Conservation (phyloP, 2,797 vertebrate genomes). For the Neopelma chrysocephalum region DNA sequence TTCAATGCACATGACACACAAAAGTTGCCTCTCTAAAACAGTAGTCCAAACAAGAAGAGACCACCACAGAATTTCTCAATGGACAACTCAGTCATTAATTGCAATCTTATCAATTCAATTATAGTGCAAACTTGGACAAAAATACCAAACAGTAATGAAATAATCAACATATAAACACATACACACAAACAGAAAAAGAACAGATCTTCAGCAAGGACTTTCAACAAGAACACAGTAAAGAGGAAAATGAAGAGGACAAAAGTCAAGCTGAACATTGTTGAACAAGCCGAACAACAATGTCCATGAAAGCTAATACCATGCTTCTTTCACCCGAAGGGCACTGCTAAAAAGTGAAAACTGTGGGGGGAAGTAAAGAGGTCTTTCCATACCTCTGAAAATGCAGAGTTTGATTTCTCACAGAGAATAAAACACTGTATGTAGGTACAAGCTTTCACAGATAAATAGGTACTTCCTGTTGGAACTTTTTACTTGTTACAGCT, state of each 20-base stretch:
- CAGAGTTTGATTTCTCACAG: not conserved
- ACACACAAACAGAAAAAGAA: not conserved
- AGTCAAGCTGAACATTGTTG: not conserved
- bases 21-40: conserved; percentile 15
- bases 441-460: not conserved
- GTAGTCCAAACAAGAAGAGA: conserved; percentile 29
- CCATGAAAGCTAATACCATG: not conserved
- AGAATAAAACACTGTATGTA: not conserved
- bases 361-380: not conserved
- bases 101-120: not conserved
- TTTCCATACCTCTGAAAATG: not conserved
- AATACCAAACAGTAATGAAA: not conserved
- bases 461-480: not conserved
- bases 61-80: not conserved
- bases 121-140: not conserved
- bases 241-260: not conserved
- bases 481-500: not conserved
- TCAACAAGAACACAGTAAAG: not conserved
- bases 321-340: not conserved
- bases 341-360: not conserved
- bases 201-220: not conserved
- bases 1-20: not conserved
- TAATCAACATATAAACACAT: not conserved
- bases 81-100: not conserved
- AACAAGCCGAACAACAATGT: not conserved